phyloP scores from a whole-genome alignment of 2,797 vertebrate species.

The Borostomias antarcticus region DNA sequence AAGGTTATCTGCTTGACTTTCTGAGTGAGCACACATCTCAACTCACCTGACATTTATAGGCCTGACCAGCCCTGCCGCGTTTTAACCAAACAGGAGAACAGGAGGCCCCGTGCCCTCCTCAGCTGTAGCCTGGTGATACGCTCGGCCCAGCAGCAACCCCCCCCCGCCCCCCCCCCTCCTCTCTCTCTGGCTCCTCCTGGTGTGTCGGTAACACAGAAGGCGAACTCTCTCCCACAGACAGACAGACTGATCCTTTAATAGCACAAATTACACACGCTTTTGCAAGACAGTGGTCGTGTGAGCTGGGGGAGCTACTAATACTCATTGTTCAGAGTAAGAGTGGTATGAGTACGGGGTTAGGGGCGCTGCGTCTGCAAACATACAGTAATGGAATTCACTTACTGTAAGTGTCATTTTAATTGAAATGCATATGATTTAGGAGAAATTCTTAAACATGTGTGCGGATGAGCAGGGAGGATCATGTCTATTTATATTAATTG shows the following conservation, averaged over 20 bases:
- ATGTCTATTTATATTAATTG: slow-evolving; percentile 77
- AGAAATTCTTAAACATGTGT: slow-evolving; percentile 57
- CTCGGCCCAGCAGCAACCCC: not conserved
- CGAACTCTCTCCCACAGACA: slow-evolving; percentile 2
- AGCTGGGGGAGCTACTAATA: not conserved
- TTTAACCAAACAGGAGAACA: slow-evolving; percentile 72
- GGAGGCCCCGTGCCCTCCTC: slow-evolving; percentile 66
- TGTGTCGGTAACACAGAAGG: slow-evolving; percentile 9
- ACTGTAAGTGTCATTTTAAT: slow-evolving; percentile 59
- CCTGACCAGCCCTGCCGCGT: slow-evolving; percentile 64
- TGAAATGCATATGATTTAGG: slow-evolving; percentile 54
- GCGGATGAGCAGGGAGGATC: slow-evolving; percentile 61
- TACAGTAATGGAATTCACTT: slow-evolving; percentile 55
- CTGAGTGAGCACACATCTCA: slow-evolving; percentile 63
- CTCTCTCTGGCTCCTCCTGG: not conserved
- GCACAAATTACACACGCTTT: slow-evolving; percentile 14
- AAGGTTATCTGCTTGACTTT: slow-evolving; percentile 86
- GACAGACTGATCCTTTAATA: slow-evolving; percentile 5
- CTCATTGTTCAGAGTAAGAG: slow-evolving; percentile 26
- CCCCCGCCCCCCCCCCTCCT: slow-evolving; percentile 47
- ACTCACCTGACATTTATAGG: slow-evolving; percentile 82
- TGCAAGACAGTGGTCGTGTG: slow-evolving; percentile 1
- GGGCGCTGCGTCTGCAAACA: slow-evolving; percentile 45
- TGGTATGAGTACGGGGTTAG: slow-evolving; percentile 14
- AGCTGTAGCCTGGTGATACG: slow-evolving; percentile 57